A percentile compares a stretch with the other conserved stretches of the same genome.
phyloP scores from a whole-genome alignment of 2,888 invertebrate species.

The Callinectes sapidus region DNA sequence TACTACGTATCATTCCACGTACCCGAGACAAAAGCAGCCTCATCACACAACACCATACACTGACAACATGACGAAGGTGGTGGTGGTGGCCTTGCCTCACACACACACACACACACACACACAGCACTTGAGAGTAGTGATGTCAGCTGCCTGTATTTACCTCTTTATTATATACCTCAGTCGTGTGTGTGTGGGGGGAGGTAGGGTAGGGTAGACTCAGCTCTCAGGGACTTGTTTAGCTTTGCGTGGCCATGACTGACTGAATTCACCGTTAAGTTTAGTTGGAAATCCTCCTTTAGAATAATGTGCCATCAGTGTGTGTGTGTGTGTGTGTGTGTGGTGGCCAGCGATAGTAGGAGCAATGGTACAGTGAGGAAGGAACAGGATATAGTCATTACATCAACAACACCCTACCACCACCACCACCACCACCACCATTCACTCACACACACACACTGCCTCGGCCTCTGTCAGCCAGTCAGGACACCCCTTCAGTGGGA shows the following conservation, averaged over 20 bases:
- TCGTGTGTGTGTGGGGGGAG: conserved; percentile 10
- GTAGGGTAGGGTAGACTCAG: background rate
- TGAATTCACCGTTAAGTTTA: background rate
- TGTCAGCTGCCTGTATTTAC: background rate
- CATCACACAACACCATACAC: background rate
- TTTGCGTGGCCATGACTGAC: background rate
- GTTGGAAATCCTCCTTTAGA: background rate
- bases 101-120: conserved; percentile 9
- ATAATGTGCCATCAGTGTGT: background rate
- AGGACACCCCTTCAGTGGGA: background rate
- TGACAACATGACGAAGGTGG: background rate
- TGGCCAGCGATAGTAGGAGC: background rate
- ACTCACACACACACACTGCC: background rate
- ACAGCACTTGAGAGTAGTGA: background rate
- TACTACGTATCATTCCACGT: background rate
- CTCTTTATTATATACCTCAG: background rate
- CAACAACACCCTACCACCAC: background rate
- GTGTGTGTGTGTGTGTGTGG: conserved; percentile 6
- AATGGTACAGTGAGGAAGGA: background rate
- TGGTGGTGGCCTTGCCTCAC: background rate
- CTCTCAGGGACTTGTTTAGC: background rate
- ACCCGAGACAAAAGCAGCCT: background rate
- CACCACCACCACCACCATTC: conserved; percentile 8
- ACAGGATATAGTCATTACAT: conserved; percentile 30
- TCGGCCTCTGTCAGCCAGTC: conserved; percentile 7